Percentiles rank a stretch among this genome's conserved stretches.
Conservation (phyloP, 2,113 vertebrate species). For the Gobio gobio region DNA sequence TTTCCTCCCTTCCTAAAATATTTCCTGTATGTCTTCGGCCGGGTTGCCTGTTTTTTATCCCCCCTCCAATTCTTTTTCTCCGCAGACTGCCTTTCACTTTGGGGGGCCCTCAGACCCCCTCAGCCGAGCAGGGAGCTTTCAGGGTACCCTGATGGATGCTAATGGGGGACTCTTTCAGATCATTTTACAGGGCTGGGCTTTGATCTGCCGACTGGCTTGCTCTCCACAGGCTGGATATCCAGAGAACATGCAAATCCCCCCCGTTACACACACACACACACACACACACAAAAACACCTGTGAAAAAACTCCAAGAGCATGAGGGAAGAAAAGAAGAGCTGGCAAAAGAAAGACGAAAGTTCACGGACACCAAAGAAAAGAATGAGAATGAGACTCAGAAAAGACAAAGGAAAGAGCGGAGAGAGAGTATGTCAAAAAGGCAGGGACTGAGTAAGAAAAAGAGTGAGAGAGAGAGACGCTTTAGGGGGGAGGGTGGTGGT, state of each 20-base stretch:
- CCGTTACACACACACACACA: constrained; percentile 46
- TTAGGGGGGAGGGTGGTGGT: constrained; percentile 63
- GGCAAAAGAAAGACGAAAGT: constrained; percentile 64
- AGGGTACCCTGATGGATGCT: constrained; percentile 90
- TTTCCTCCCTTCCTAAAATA: constrained; percentile 74
- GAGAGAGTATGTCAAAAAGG: constrained; percentile 67
- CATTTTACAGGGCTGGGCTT: constrained; percentile 84
- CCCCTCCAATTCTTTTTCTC: constrained; percentile 70
- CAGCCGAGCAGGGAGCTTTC: constrained; percentile 83
- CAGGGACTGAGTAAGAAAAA: constrained; percentile 67
- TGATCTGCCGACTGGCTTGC: constrained; percentile 88
- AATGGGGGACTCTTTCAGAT: constrained; percentile 87
- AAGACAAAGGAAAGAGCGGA: constrained; percentile 52
- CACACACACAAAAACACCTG: constrained; percentile 73
- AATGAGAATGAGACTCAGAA: constrained; percentile 63
- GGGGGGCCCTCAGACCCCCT: constrained; percentile 84
- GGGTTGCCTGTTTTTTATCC: constrained; percentile 70
- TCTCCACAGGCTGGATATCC: constrained; percentile 76
- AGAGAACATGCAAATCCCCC: constrained; percentile 78
- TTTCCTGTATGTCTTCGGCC: constrained; percentile 70
- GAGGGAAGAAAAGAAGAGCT: constrained; percentile 60
- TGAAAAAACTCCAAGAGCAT: constrained; percentile 73
- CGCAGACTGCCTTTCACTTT: constrained; percentile 84
- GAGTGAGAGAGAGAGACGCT: constrained; percentile 64
- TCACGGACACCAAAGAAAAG: constrained; percentile 68